Conservation (phyloP, 2,113 vertebrate species). For the Scortum barcoo region DNA sequence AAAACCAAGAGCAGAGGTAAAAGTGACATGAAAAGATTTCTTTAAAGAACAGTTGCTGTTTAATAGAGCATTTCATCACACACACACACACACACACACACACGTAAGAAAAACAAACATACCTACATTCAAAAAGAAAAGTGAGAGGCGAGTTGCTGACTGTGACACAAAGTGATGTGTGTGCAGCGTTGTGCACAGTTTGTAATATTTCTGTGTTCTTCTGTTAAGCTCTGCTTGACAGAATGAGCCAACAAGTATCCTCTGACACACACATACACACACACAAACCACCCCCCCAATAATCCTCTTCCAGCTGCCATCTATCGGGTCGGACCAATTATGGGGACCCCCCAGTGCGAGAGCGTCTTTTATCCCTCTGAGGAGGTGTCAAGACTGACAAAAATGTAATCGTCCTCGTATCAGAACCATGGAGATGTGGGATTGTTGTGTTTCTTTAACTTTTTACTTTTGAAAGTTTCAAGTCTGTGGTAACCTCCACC, state of each 20-base stretch:
- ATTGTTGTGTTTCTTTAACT: background rate
- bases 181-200: background rate
- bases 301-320: constrained; percentile 8
- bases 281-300: background rate
- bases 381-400: constrained; percentile 44
- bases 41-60: background rate
- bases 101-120: background rate
- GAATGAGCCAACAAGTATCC: background rate
- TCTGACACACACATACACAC: background rate
- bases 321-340: constrained; percentile 44
- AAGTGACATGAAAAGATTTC: background rate
- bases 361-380: constrained; percentile 32
- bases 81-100: background rate
- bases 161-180: background rate
- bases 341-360: constrained; percentile 19
- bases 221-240: constrained; percentile 13
- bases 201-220: constrained; percentile 2
- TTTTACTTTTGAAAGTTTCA: constrained; percentile 5
- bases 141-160: background rate
- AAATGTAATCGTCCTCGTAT: background rate
- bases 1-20: background rate
- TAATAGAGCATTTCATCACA: background rate
- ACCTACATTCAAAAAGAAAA: background rate
- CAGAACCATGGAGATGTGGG: background rate
- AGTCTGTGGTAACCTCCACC: background rate